phyloP scores from a whole-genome alignment of 2,113 vertebrate species.

The Mesitornis unicolor region DNA sequence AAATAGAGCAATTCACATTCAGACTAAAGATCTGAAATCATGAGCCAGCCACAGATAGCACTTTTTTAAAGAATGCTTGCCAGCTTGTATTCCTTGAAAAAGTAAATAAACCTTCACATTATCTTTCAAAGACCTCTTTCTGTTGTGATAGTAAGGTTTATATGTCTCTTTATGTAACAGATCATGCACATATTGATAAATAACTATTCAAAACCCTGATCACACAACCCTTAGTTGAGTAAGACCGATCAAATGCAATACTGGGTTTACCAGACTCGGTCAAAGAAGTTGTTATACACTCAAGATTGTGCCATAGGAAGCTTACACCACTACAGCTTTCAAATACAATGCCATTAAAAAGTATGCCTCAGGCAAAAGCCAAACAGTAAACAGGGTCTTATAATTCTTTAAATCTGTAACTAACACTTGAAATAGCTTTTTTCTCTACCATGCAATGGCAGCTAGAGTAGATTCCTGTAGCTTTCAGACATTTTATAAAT shows the following conservation, averaged over 20 bases:
- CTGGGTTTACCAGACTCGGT: not conserved
- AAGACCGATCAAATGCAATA: not conserved
- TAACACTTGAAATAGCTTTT: not conserved
- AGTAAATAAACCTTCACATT: not conserved
- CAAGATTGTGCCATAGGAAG: not conserved
- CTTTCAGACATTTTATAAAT: not conserved
- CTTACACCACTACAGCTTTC: not conserved
- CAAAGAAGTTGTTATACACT: not conserved
- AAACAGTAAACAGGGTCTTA: not conserved
- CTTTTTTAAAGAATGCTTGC: not conserved
- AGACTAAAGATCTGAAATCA: not conserved
- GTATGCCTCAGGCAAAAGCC: not conserved
- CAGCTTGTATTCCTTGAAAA: not conserved
- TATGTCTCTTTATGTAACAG: not conserved
- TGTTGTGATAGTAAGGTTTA: not conserved
- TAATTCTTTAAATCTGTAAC: not conserved
- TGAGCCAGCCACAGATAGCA: not conserved
- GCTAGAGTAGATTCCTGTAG: not conserved
- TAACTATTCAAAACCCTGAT: not conserved
- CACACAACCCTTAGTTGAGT: not conserved
- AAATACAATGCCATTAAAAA: not conserved
- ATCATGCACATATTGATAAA: fast-evolving
- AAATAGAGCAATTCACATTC: not conserved
- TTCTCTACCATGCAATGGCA: not conserved
- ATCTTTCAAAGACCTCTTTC: not conserved